Evolutionary conservation across 37 sponge, comb jelly and placozoan species (phyloP).

Genomic region (Dysidea cf. avara): DNA sequence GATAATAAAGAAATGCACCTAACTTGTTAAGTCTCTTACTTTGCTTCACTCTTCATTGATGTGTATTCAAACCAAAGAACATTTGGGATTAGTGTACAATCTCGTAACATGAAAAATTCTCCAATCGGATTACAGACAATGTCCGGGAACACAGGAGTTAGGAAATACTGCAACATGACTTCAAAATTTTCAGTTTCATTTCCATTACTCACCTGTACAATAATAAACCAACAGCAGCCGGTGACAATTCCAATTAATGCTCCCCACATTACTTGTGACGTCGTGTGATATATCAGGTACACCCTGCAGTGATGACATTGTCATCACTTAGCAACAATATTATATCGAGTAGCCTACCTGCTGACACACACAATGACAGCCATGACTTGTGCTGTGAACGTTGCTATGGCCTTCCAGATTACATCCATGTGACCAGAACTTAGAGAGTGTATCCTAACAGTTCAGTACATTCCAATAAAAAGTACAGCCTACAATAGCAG

Average conservation of each 20-base stretch:
- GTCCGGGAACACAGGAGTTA: conserved; percentile 59
- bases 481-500: not conserved
- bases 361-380: too few relatives aligned
- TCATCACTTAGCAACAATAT: too few relatives aligned
- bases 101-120: conserved; percentile 65
- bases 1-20: too few relatives aligned
- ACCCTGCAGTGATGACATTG: conserved; percentile 55
- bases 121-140: conserved; percentile 57
- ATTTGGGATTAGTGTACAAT: conserved; percentile 75
- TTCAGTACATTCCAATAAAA: not conserved
- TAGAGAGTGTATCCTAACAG: too few relatives aligned
- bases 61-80: conserved; percentile 83
- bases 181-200: not conserved
- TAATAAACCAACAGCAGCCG: conserved; percentile 58
- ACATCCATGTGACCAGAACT: too few relatives aligned
- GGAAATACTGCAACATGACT: conserved; percentile 18
- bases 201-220: conserved; percentile 51
- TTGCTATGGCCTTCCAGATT: too few relatives aligned
- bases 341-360: conserved; percentile 23
- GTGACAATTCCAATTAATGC: conserved; percentile 16
- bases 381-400: too few relatives aligned
- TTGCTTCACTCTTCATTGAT: conserved; percentile 61
- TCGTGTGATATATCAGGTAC: conserved; percentile 68
- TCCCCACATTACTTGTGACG: conserved; percentile 58
- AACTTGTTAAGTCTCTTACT: too few relatives aligned